Evolutionary conservation across 2,113 vertebrate genomes (phyloP).

Genomic region (Lophura nycthemera): DNA sequence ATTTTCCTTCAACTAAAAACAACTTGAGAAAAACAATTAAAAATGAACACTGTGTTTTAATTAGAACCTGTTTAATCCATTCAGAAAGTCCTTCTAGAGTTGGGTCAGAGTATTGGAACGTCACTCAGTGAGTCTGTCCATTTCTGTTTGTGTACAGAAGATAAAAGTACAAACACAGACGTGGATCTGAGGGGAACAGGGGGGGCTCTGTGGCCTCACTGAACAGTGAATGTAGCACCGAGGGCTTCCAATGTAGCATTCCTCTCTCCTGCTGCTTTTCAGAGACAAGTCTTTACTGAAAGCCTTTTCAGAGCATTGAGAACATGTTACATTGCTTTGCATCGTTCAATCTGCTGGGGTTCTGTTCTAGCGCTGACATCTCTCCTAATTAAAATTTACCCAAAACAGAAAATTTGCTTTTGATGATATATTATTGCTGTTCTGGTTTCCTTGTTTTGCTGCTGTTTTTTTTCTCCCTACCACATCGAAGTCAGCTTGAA

Average conservation of each 20-base stretch:
- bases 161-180: not conserved
- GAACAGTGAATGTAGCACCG: rapidly evolving
- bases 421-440: not conserved
- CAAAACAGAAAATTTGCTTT: not conserved
- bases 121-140: not conserved
- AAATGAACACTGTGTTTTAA: not conserved
- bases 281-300: not conserved
- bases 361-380: not conserved
- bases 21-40: not conserved
- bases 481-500: not conserved
- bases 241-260: not conserved
- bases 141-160: not conserved
- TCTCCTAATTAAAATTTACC: not conserved
- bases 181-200: no score
- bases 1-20: not conserved
- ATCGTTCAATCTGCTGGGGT: not conserved
- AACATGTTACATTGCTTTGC: not conserved
- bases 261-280: not conserved
- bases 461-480: not conserved
- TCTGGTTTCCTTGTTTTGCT: not conserved
- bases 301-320: not conserved
- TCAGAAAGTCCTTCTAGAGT: not conserved
- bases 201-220: not conserved
- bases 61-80: not conserved
- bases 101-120: not conserved